Evolutionary conservation across 1,140 invertebrate species (phyloP), one percentile per base, ranked within the genome.

Genomic region (Eupeodes corollae): DNA sequence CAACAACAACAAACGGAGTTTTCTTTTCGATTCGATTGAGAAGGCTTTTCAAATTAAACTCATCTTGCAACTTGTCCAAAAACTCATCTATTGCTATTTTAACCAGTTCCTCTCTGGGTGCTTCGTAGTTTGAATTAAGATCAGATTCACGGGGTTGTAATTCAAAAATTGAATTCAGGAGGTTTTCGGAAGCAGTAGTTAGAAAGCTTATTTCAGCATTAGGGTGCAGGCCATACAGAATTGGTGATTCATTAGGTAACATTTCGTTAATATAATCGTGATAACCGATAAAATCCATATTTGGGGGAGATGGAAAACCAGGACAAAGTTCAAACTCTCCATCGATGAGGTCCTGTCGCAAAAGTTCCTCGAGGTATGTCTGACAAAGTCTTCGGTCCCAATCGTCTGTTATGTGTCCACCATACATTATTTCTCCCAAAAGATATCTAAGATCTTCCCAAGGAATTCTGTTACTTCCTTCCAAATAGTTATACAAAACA

Each of bases 401-500:
- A 63, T 96, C 91, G 64, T 96, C 92, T 1, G 91, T 96, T 56
- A 97, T 95, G 63, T 96, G 91, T 0, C 92, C 92, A 3, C 92
- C 92, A 61, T 97, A 97, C 91, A 95, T 96, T 3, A 96, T 96
- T 71, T 96, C 91, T 0, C 91, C 92, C 65, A 95, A 94, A 5
- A 96, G 73, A 66, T 95, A 96, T 10, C 91, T 74, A 48, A 96
- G 70, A 75, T 95, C 91, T 66, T 94, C 91, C 88, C 89, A 95
- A 0, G 91, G 91, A 21, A 94, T 80, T 51, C 82, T 81, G 35
- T 79, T 83, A 68, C 89, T 94, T 46, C 81, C 85, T 67, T 96
- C 92, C 61, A 98, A 69, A 70, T 97, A 97, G 69, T 97, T 98
- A 63, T 82, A 86, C 8, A 98, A 62, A 0, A 97, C 92, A 60